Base-by-base conservation (phyloP, 35 echinoderm and acorn worm genomes). In the Antedon bifida region DNA sequence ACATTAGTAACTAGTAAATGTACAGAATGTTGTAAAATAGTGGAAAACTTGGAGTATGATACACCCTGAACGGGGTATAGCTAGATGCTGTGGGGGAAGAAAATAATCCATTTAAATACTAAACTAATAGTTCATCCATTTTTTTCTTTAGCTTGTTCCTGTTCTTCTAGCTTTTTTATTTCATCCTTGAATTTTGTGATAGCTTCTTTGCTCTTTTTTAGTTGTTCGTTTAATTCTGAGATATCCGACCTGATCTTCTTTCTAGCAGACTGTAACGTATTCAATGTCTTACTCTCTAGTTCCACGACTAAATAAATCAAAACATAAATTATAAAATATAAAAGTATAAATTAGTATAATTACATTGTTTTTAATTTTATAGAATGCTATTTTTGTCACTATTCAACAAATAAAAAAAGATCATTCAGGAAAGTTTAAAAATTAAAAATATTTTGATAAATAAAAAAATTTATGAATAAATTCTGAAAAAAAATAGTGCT, bases 161-260 rank as follows among this genome's bases (percentile, higher is more conserved):
- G 89, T 30, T 97, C 94, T 77, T 97, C 94, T 30, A 97, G 83
- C 80, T 90, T 92, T 78, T 81, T 84, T 13, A 97, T 97, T 76
- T 97, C 94, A 34, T 92, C 90, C 77, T 92, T 97, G 88, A 97
- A 97, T 78, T 92, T 81, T 0, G 77, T 77, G 38, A 92, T 97
- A 9, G 91, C 89, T 39, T 97, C 94, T 78, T 97, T 97, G 82
- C 94, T 97, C 83, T 97, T 90, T 82, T 97, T 97, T 31, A 97
- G 78, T 30, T 91, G 35, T 51, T 97, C 94, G 35, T 92, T 97
- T 1, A 97, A 85, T 73, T 97, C 94, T 39, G 88, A 81, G 74
- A 97, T 97, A 84, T 97, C 94, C 35, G 87, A 86, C 21, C 94
- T 86, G 29, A 97, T 97, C 80, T 97, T 97, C 78, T 97, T 97